These are phyloP conservation scores for Aurelia aurita complex sp. Pacific DNA, from an alignment of 30 jellyfish, hydroid and myxozoan species.

Conservation along the genomic window DNA sequence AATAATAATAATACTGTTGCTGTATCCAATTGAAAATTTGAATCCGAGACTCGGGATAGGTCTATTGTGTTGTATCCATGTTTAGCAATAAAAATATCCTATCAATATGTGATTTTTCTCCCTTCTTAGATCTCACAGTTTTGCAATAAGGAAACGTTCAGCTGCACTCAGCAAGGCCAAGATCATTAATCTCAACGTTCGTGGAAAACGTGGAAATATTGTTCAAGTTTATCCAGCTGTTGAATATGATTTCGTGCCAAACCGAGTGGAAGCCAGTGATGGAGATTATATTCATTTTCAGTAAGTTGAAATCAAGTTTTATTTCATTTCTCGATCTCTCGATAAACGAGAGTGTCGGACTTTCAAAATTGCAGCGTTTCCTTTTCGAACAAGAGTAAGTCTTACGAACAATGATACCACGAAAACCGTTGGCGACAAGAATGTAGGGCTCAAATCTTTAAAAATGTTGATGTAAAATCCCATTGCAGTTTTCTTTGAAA, in stretches of 20 bases:
- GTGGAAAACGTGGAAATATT: constrained; percentile 98
- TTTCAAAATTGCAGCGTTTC: too few species aligned
- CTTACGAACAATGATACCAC: too few species aligned
- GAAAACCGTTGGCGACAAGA: too few species aligned
- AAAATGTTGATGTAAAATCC: too few species aligned
- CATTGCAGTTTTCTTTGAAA: too few species aligned
- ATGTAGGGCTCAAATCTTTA: too few species aligned
- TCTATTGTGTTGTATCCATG: neutral
- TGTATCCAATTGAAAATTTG: too few species aligned
- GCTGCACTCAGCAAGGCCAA: constrained; percentile 43
- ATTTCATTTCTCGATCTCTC: too few species aligned
- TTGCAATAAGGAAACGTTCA: constrained; percentile 82
- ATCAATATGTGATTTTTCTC: neutral
- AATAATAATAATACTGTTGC: too few species aligned
- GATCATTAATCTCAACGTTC: constrained; percentile 85
- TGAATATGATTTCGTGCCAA: constrained; percentile 96
- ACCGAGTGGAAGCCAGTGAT: constrained; percentile 48
- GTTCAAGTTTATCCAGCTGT: constrained; percentile 99
- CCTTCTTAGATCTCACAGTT: constrained; percentile 74
- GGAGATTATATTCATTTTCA: constrained; percentile 88
- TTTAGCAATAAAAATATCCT: neutral
- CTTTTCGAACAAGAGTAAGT: too few species aligned
- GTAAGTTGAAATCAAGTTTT: constrained; percentile 48
- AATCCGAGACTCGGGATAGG: too few species aligned
- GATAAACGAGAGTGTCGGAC: too few species aligned